Evolutionary conservation across 2,888 invertebrate species (phyloP), one percentile per base, ranked within the genome.

Genomic region (Trissoscelio sp.): DNA sequence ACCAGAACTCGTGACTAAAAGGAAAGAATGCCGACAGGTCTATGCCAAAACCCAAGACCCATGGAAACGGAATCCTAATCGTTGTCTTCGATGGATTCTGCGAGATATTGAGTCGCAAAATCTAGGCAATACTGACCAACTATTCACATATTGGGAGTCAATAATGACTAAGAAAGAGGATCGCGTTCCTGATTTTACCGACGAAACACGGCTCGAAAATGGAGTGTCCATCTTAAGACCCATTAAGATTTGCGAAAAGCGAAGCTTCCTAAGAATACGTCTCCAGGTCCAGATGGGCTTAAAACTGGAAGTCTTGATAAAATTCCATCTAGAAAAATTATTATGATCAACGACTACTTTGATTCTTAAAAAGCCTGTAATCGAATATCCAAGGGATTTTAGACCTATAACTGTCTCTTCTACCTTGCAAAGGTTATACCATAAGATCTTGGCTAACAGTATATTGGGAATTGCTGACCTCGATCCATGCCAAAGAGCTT

Each of bases 271-370:
- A 57, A 11, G 5, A 34, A 28, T 6, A 37, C 70, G 5, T 9
- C 37, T 0, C 46, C 87, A 5, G 87, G 85, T 0, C 82, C 85
- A 37, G 86, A 87, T 62, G 84, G 86, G 0, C 62, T 87, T 0
- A 83, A 77, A 6, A 51, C 81, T n/a, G 53, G 78, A 0, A 73
- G 82, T 0, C 84, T 86, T 82, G 70, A 72, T 5, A 24, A 28
- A 7, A 82, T 86, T 0, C 9, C 37, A 0, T 5, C 69, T 79
- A 6, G 39, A 58, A 88, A 86, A 89, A 87, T 87, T 90, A 87
- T 3, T 81, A 9, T 1, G 14, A 67, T 66, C 79, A 12, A 24
- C 79, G 6, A 79, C 83, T 5, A 57, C 77, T 3, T 72, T 83
- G 5, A 67, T 79, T 6, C 75, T 79, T 0, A 83, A 81, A n/a